Percentiles rank a stretch among this genome's conserved stretches.
Evolutionary conservation across 2,888 invertebrate species (phyloP).

Genomic region (Heliconius cydno): DNA sequence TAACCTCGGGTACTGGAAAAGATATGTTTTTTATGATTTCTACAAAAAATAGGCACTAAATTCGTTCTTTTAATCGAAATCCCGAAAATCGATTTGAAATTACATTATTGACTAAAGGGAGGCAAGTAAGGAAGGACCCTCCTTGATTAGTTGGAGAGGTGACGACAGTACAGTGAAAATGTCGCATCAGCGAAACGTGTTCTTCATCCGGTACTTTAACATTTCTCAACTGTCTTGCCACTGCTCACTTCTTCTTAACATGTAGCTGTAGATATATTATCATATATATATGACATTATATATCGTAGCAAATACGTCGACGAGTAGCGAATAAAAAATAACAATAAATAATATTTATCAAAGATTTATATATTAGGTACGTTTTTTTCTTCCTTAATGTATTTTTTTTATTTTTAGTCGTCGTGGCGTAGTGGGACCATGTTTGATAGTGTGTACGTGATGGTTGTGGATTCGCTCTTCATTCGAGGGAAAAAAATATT

Average conservation of each 20-base stretch:
- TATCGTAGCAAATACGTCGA: too few relatives aligned
- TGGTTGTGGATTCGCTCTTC: background rate
- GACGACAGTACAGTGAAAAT: constrained; percentile 36
- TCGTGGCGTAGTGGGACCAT: too few relatives aligned
- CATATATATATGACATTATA: background rate
- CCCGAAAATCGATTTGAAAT: constrained; percentile 19
- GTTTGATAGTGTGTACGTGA: too few relatives aligned
- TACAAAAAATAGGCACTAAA: background rate
- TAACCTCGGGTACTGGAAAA: background rate
- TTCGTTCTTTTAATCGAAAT: constrained; percentile 12
- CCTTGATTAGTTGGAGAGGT: constrained; percentile 35
- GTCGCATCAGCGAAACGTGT: constrained; percentile 37
- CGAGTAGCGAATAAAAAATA: too few relatives aligned
- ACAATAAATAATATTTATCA: background rate
- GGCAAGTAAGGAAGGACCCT: constrained; percentile 39
- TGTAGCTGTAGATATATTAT: constrained; percentile 13
- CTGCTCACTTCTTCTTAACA: constrained; percentile 21
- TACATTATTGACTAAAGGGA: constrained; percentile 28
- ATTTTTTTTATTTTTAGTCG: background rate
- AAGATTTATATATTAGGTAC: background rate
- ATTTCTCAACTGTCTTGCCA: constrained; percentile 23
- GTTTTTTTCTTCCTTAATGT: background rate
- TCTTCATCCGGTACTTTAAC: constrained; percentile 18
- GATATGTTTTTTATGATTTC: constrained; percentile 5
- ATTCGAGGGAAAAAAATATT: background rate